These are phyloP conservation scores for Crotalus tigris DNA, from an alignment of 2,113 vertebrate genomes.

Conservation along the genomic window DNA sequence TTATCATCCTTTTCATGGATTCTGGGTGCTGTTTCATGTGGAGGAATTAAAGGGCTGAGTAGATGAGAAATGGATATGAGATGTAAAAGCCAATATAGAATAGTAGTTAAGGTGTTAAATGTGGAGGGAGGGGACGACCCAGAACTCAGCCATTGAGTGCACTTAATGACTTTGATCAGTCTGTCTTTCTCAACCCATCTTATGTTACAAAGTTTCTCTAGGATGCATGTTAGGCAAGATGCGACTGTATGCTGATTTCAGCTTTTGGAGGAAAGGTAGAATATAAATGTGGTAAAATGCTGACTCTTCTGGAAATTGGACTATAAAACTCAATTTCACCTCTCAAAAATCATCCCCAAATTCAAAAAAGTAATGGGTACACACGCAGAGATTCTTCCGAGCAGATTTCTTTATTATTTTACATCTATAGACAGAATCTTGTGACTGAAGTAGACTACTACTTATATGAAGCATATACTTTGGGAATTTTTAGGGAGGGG, in stretches of 20 bases:
- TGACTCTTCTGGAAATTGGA: not conserved
- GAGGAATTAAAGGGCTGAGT: not conserved
- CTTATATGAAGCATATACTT: not conserved
- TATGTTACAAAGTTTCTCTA: not conserved
- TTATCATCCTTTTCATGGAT: not conserved
- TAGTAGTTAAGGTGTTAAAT: not conserved
- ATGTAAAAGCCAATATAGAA: not conserved
- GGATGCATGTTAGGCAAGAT: not conserved
- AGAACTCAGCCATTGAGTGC: not conserved
- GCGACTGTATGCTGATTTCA: not conserved
- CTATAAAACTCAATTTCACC: not conserved
- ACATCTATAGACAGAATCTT: not conserved
- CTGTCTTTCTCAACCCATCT: not conserved
- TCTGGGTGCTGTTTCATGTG: not conserved
- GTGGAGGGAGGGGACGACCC: not conserved
- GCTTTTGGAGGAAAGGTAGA: not conserved
- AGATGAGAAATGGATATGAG: not conserved
- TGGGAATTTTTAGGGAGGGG: not conserved
- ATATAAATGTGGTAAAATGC: not conserved
- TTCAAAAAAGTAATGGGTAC: not conserved
- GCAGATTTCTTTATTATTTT: not conserved
- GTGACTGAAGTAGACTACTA: not conserved
- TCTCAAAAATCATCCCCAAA: not conserved
- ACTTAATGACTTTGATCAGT: not conserved
- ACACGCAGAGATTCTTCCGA: not conserved